Conservation (phyloP, 1,140 invertebrate genomes). For the Euwallacea similis region DNA sequence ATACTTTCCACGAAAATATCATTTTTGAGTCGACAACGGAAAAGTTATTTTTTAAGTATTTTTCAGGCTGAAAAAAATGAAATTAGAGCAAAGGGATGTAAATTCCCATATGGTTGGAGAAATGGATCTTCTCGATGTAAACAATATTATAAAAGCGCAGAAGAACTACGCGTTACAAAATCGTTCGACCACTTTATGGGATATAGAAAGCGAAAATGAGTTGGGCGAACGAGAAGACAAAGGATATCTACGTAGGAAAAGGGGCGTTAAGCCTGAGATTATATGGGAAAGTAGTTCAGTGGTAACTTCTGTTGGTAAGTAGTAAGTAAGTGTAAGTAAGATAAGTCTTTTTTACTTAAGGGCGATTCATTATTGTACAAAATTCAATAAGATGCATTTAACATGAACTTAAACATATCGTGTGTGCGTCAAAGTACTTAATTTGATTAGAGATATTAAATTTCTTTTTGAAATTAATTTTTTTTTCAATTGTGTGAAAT, state of each 20-base stretch:
- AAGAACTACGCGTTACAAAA: slow-evolving; percentile 41
- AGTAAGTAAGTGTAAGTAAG: neutral
- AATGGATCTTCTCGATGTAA: slow-evolving; percentile 47
- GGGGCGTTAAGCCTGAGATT: slow-evolving; percentile 31
- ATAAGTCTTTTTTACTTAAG: too few relatives aligned
- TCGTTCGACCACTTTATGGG: slow-evolving; percentile 50
- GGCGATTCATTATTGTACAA: too few relatives aligned
- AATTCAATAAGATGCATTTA: too few relatives aligned
- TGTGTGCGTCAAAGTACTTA: too few relatives aligned
- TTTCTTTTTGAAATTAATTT: too few relatives aligned
- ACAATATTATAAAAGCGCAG: slow-evolving; percentile 47
- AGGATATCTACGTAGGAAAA: slow-evolving; percentile 46
- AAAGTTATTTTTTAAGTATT: neutral
- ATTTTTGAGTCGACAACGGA: neutral
- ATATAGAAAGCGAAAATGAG: slow-evolving; percentile 53
- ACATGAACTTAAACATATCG: too few relatives aligned
- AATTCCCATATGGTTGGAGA: slow-evolving; percentile 47
- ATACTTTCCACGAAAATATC: neutral
- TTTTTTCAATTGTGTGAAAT: too few relatives aligned
- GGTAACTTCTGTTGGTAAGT: slow-evolving; percentile 53
- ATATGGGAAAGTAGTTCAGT: slow-evolving; percentile 41
- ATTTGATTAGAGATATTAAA: too few relatives aligned
- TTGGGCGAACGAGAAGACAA: slow-evolving; percentile 47
- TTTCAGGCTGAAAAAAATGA: slow-evolving; percentile 46
- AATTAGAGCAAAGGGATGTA: slow-evolving; percentile 51